Percentiles rank a stretch among this genome's conserved stretches.
Conservation (phyloP, 2,113 vertebrate genomes). For the Camelus dromedarius region DNA sequence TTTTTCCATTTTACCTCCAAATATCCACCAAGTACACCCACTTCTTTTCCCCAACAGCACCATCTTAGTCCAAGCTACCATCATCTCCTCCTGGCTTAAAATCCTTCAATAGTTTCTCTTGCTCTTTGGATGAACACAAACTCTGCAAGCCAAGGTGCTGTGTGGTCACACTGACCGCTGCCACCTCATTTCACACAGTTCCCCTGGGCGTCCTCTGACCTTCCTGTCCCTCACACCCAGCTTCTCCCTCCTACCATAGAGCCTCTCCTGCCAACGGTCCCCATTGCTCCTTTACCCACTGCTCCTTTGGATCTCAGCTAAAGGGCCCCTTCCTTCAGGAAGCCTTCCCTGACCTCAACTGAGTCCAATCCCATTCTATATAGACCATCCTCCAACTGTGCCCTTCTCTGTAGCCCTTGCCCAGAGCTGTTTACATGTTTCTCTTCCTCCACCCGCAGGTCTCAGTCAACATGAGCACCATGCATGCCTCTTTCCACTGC, state of each 20-base stretch:
- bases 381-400: not conserved
- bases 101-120: not conserved
- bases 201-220: no score
- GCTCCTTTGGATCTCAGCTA: not conserved
- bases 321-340: not conserved
- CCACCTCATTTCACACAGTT: not conserved
- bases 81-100: not conserved
- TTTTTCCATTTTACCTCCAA: not conserved
- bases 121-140: not conserved
- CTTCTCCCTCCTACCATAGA: not conserved
- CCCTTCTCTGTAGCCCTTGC: not conserved
- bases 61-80: not conserved
- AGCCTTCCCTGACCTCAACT: not conserved
- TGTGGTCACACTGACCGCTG: accelerated
- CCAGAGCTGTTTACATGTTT: not conserved
- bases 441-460: not conserved
- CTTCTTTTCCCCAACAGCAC: not conserved
- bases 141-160: not conserved
- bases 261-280: not conserved
- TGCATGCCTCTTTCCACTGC: not conserved
- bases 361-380: not conserved
- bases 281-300: not conserved
- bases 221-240: not conserved
- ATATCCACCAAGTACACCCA: not conserved
- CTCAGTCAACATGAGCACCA: not conserved